Evolutionary conservation across 92 coral and sea anemone genomes (phyloP), one percentile per base, ranked within the genome.

Genomic region (Pocillopora grandis): DNA sequence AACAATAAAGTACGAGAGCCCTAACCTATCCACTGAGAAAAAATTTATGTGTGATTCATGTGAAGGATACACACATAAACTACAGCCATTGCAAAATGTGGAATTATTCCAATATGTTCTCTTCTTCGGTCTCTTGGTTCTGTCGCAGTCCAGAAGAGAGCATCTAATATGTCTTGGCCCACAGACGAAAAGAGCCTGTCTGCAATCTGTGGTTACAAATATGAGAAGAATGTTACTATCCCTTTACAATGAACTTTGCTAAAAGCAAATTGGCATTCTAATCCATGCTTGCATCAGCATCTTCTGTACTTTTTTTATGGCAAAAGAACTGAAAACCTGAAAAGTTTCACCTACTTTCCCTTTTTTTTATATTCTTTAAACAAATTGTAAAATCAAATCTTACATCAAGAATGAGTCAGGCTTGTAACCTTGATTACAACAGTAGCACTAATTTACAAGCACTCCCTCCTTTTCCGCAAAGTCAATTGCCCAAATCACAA

Each of bases 91-190:
- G 87, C 98, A 84, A 96, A 96, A 72, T 96, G 99, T 58, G 98
- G 89, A 69, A 96, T 80, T 61, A 93, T 93, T 52, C 92, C 98
- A 70, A 94, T 78, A n/a, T 94, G 85, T 65, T 94, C 92, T 62
- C 98, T 84, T 75, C 91, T 86, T 84, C 91, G 86, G 70, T 91
- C 98, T 71, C 90, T 91, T n/a, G 94, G 98, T 76, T 94, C 99
- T 58, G 99, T 95, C 10, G 98, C 99, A 18, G 99, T 96, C 98
- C 97, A 96, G 84, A 96, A 96, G 64, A 96, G 84, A 49, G 98
- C 92, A 88, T 96, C 99, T 66, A 96, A 84, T 60, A 95, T 92
- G 74, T 96, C 99, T 91, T 96, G 99, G 23, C 99, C 99, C 91
- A 96, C 89, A 12, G 99, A 96, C 2, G 99, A 96, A 82, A 92